Percentiles rank a stretch among this genome's conserved stretches.
Evolutionary conservation across 1,140 invertebrate species (phyloP).

Genomic region (Orchestia grillus): DNA sequence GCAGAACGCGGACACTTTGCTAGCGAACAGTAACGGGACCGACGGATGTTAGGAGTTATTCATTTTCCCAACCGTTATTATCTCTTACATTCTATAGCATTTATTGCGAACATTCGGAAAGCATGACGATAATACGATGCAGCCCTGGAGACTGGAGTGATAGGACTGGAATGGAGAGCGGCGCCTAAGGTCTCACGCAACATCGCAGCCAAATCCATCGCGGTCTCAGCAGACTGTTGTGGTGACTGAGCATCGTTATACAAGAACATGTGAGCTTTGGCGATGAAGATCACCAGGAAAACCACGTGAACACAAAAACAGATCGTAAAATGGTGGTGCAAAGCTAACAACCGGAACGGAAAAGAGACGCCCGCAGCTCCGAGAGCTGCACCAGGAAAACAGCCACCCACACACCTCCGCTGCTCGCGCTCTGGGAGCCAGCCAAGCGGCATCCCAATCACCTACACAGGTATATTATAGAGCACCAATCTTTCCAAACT

Average conservation of each 20-base stretch:
- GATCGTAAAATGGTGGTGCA: neutral
- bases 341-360: neutral
- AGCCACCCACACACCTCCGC: neutral
- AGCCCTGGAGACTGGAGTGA: too few species aligned
- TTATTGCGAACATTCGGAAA: neutral
- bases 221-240: neutral
- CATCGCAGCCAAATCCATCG: neutral
- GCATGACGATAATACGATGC: too few species aligned
- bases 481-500: neutral
- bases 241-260: neutral
- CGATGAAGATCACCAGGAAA: neutral
- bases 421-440: too few species aligned
- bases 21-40: neutral
- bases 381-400: neutral
- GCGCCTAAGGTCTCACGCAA: neutral
- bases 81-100: neutral
- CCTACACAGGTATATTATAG: neutral
- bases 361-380: neutral
- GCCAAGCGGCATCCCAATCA: neutral
- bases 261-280: neutral
- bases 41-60: neutral
- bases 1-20: neutral
- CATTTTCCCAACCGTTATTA: neutral
- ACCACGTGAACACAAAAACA: neutral
- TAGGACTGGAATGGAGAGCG: too few species aligned